These are phyloP conservation scores for Eucidaris tribuloides DNA, from an alignment of 35 echinoderm and acorn worm genomes.

Conservation along the genomic window DNA sequence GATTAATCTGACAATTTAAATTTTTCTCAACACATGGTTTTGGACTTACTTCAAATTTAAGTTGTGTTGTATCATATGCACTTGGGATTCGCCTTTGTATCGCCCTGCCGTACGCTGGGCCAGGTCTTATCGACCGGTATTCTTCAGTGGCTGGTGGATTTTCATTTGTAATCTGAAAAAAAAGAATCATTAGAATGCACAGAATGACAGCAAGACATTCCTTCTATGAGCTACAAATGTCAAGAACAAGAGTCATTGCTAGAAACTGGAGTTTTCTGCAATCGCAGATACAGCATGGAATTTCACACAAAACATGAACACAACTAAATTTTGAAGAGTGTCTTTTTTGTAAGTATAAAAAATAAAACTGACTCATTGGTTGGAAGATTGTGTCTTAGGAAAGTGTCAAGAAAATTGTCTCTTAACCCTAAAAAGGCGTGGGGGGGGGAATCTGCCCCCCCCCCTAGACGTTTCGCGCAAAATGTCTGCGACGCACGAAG, in stretches of 20 bases:
- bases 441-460: no score
- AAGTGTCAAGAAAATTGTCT: no score
- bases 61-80: conserved; percentile 58
- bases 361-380: no score
- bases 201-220: neutral
- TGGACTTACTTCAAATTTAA: conserved; percentile 44
- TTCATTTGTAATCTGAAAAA: neutral
- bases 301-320: no score
- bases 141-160: conserved; percentile 1
- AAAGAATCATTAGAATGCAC: neutral
- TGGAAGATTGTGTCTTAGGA: no score
- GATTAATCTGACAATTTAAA: neutral
- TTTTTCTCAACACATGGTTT: neutral
- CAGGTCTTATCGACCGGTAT: conserved; percentile 8
- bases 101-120: neutral
- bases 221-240: no score
- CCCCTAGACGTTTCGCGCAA: no score
- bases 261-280: neutral
- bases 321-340: no score
- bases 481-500: no score
- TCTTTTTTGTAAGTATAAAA: no score
- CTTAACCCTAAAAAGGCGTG: no score
- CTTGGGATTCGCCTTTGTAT: conserved; percentile 34
- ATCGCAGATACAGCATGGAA: neutral
- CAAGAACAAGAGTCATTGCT: no score